Percentiles rank a stretch among this genome's conserved stretches.
Evolutionary conservation across 2,888 invertebrate species (phyloP).

Genomic region (Drosophila vallismaia): DNA sequence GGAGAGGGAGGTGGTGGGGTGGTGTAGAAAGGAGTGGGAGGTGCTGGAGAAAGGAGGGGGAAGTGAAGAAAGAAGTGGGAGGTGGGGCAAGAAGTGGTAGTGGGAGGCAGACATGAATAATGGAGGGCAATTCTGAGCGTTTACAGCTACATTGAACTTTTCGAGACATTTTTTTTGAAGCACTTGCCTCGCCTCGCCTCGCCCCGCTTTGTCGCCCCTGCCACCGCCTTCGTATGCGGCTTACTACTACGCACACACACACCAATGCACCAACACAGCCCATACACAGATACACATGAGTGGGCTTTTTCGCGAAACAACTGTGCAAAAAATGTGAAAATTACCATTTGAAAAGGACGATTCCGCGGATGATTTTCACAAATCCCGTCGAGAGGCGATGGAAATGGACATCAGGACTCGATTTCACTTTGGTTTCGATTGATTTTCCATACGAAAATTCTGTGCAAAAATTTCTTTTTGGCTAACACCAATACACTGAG

Average conservation of each 20-base stretch:
- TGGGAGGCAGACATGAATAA: constrained; percentile 37
- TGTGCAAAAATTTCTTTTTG: constrained; percentile 75
- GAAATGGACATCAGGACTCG: constrained; percentile 59
- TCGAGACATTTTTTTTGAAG: constrained; percentile 56
- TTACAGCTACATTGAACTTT: constrained; percentile 80
- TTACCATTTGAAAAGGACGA: constrained; percentile 71
- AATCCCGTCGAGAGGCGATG: constrained; percentile 29
- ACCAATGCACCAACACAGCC: constrained; percentile 22
- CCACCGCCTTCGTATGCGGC: constrained; percentile 61
- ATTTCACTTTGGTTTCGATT: constrained; percentile 58
- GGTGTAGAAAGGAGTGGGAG: background rate
- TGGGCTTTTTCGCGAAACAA: constrained; percentile 58
- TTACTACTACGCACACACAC: constrained; percentile 73
- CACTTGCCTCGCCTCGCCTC: constrained; percentile 57
- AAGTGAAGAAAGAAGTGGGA: background rate
- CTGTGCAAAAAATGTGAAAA: constrained; percentile 72
- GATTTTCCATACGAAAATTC: constrained; percentile 72
- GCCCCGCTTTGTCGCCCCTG: constrained; percentile 39
- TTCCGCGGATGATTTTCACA: constrained; percentile 43
- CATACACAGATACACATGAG: constrained; percentile 21
- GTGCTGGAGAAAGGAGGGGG: background rate
- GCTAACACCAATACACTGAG: constrained; percentile 41
- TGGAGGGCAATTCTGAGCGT: constrained; percentile 48
- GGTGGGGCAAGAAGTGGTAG: background rate
- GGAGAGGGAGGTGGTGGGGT: no score